A percentile compares a stretch with the other conserved stretches of the same genome.
Conservation (phyloP, 2,797 vertebrate species). For the Sebastolobus alascanus region DNA sequence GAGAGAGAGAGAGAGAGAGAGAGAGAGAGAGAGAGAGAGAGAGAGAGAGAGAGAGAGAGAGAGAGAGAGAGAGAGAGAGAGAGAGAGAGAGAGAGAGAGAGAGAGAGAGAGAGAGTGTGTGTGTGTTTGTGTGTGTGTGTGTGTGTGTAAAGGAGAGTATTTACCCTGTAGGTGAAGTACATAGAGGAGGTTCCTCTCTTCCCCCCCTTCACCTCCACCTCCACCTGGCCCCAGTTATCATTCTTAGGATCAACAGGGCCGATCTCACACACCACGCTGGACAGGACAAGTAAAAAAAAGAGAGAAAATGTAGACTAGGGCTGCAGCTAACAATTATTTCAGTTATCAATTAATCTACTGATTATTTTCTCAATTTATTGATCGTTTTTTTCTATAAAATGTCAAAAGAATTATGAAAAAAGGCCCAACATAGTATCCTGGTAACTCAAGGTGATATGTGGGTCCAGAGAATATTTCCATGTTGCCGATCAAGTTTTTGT, state of each 20-base stretch:
- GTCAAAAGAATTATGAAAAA: background rate
- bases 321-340: background rate
- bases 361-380: background rate
- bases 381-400: background rate
- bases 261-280: constrained; percentile 93
- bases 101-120: background rate
- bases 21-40: too few species aligned
- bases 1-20: too few species aligned
- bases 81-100: too few species aligned
- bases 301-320: background rate
- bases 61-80: too few species aligned
- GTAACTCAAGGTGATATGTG: background rate
- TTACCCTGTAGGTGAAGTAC: constrained; percentile 91
- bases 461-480: background rate
- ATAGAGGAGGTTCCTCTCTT: constrained; percentile 87
- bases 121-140: background rate
- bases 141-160: constrained; percentile 19
- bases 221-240: constrained; percentile 70
- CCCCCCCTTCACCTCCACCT: constrained; percentile 87
- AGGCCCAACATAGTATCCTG: background rate
- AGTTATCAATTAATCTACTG: background rate
- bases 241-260: constrained; percentile 51
- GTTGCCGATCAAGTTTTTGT: background rate
- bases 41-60: too few species aligned
- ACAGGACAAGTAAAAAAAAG: background rate